A percentile compares a stretch with the other conserved stretches of the same genome.
phyloP scores from a whole-genome alignment of 53 echinoderm and acorn worm genomes.

The Echinometra lucunter region DNA sequence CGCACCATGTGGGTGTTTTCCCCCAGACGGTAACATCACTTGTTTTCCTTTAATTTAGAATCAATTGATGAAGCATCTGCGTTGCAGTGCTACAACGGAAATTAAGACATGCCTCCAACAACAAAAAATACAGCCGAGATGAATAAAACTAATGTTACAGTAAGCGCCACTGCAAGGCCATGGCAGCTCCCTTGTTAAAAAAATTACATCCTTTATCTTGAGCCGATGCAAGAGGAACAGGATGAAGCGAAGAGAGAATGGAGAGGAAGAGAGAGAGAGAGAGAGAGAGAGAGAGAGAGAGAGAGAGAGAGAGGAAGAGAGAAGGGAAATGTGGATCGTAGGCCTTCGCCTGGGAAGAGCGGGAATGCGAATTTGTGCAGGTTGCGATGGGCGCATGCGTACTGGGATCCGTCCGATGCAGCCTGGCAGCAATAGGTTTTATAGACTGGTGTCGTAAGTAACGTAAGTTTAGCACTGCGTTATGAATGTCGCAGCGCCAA shows the following conservation, averaged over 20 bases:
- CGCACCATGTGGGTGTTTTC: slow-evolving; percentile 1
- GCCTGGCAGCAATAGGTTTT: slow-evolving; percentile 50
- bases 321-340: not conserved
- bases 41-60: slow-evolving; percentile 40
- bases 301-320: no score
- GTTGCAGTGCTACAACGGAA: slow-evolving; percentile 62
- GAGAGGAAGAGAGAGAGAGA: not conserved
- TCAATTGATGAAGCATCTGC: slow-evolving; percentile 57
- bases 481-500: slow-evolving; percentile 58
- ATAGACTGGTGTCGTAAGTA: slow-evolving; percentile 60
- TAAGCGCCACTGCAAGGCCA: slow-evolving; percentile 14
- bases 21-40: not conserved
- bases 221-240: not conserved
- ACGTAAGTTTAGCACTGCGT: slow-evolving; percentile 69
- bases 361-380: slow-evolving; percentile 46
- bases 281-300: not conserved
- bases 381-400: slow-evolving; percentile 59
- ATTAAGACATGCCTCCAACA: slow-evolving; percentile 65
- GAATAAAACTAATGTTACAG: slow-evolving; percentile 50
- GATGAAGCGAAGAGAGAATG: not conserved
- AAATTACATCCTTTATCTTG: slow-evolving; percentile 7
- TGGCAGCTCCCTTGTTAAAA: not conserved
- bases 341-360: not conserved
- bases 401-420: slow-evolving; percentile 25
- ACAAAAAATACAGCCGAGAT: slow-evolving; percentile 42